Percentiles rank a stretch among this genome's conserved stretches.
Evolutionary conservation across 2,888 invertebrate species (phyloP).

Genomic region (Dromius quadrimaculatus): DNA sequence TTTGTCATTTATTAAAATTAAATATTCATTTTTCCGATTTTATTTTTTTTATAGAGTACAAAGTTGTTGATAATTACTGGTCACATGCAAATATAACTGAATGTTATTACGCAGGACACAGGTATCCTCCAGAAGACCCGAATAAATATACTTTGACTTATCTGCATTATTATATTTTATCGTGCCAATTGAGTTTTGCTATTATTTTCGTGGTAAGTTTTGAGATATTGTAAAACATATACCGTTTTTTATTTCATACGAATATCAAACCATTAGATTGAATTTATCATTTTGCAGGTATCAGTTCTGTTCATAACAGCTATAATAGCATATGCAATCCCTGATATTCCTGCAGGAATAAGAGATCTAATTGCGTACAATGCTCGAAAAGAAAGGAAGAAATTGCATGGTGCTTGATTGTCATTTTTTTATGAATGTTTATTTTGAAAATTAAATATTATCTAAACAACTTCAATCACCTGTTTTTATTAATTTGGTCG

Average conservation of each 20-base stretch:
- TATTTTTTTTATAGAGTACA: constrained; percentile 22
- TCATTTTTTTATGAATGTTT: no score
- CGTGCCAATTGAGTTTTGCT: constrained; percentile 71
- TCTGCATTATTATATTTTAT: constrained; percentile 71
- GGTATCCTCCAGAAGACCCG: constrained; percentile 59
- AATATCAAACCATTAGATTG: no score
- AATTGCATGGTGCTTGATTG: no score
- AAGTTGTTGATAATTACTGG: constrained; percentile 21
- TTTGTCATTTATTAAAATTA: constrained; percentile 51
- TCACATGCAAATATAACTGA: constrained; percentile 42
- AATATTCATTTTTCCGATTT: no score
- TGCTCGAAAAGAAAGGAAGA: neutral
- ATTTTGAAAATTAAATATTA: no score
- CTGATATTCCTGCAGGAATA: constrained; percentile 13
- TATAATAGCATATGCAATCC: constrained; percentile 21
- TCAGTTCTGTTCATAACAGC: neutral
- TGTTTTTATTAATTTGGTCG: no score
- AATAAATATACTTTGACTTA: constrained; percentile 64
- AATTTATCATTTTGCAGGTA: no score
- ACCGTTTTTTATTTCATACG: no score
- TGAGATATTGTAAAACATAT: no score
- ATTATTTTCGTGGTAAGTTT: constrained; percentile 74
- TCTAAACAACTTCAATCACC: no score
- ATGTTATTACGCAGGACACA: constrained; percentile 65
- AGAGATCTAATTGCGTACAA: constrained; percentile 15